Evolutionary conservation across 2,797 vertebrate genomes (phyloP).

Genomic region (Xenopus petersii): DNA sequence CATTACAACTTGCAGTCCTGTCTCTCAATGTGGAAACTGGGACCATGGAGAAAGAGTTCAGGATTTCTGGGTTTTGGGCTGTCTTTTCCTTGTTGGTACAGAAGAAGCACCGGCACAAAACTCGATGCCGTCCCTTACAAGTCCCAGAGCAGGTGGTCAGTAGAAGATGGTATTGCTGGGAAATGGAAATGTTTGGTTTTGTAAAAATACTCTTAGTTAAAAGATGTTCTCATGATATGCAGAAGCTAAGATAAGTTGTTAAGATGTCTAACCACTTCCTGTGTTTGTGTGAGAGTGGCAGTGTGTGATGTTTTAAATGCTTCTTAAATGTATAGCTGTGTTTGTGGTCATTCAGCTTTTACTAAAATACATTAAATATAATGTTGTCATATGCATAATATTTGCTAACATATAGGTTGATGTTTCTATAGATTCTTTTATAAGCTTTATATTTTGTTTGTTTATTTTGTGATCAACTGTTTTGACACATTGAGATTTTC

Average conservation of each 20-base stretch:
- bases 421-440: too few relatives aligned
- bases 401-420: too few relatives aligned
- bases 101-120: constrained; percentile 28
- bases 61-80: constrained; percentile 23
- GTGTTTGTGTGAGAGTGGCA: not conserved
- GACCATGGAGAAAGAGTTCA: constrained; percentile 37
- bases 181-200: not conserved
- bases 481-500: too few relatives aligned
- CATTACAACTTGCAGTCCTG: not conserved
- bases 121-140: constrained; percentile 18
- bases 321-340: too few relatives aligned
- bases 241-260: too few relatives aligned
- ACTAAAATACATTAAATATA: too few relatives aligned
- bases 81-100: constrained; percentile 20
- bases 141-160: constrained; percentile 19
- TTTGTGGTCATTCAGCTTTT: too few relatives aligned
- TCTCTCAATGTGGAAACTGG: constrained; percentile 15
- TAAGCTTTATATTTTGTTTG: too few relatives aligned
- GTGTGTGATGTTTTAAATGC: not conserved
- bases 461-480: too few relatives aligned
- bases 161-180: not conserved
- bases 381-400: too few relatives aligned
- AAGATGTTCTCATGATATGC: not conserved
- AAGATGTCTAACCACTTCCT: constrained; percentile 37
- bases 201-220: not conserved